phyloP scores from a whole-genome alignment of 1,140 invertebrate species.

The Dreissena polymorpha region DNA sequence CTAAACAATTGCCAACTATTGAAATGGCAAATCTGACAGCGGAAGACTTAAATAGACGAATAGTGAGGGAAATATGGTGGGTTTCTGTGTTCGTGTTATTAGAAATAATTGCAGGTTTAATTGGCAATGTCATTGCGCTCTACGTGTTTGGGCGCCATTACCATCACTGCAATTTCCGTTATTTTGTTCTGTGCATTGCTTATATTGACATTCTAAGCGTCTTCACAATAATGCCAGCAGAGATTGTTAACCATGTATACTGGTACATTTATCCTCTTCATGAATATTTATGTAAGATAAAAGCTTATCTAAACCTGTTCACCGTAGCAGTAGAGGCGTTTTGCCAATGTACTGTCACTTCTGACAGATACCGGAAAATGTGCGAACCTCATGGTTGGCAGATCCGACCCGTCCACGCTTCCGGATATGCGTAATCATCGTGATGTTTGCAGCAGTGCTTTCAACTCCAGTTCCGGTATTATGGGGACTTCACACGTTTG shows the following conservation, averaged over 20 bases:
- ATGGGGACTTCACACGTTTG: slow-evolving; percentile 18
- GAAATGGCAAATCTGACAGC: no score
- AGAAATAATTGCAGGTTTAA: slow-evolving; percentile 54
- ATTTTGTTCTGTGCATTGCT: slow-evolving; percentile 63
- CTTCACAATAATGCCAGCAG: slow-evolving; percentile 60
- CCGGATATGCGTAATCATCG: background rate
- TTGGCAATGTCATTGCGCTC: slow-evolving; percentile 61
- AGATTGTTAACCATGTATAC: slow-evolving; percentile 60
- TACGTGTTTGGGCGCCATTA: slow-evolving; percentile 58
- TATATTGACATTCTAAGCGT: slow-evolving; percentile 59
- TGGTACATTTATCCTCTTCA: slow-evolving; percentile 62
- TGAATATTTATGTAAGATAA: slow-evolving; percentile 54
- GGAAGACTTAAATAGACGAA: no score
- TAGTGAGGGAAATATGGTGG: no score
- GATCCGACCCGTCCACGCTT: slow-evolving; percentile 34
- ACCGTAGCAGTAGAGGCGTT: slow-evolving; percentile 53
- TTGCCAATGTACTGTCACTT: slow-evolving; percentile 57
- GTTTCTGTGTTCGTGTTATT: slow-evolving; percentile 46
- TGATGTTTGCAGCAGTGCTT: background rate
- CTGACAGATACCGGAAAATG: slow-evolving; percentile 63
- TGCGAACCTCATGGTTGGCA: slow-evolving; percentile 57
- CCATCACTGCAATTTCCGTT: slow-evolving; percentile 53
- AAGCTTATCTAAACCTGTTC: slow-evolving; percentile 58
- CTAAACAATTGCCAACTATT: no score
- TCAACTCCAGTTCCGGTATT: background rate